A percentile compares a stretch with the other conserved stretches of the same genome.
phyloP scores from a whole-genome alignment of 2,113 vertebrate species.

The Microtus montanus region DNA sequence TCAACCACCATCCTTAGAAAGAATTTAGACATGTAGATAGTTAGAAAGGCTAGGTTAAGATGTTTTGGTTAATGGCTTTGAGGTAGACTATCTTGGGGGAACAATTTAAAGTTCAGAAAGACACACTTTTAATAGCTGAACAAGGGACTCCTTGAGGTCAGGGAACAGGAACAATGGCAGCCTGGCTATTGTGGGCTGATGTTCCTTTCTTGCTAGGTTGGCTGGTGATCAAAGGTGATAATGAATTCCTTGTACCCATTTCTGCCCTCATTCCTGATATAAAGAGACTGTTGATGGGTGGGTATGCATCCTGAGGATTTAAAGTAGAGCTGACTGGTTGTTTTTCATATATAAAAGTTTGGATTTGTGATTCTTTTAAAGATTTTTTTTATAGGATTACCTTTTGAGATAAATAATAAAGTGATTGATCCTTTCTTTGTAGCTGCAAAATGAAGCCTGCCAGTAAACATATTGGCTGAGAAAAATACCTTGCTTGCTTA shows the following conservation, averaged over 20 bases:
- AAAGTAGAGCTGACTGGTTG: not conserved
- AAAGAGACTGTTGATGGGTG: not conserved
- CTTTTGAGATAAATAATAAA: not conserved
- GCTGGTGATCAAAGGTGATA: not conserved
- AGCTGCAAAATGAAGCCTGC: not conserved
- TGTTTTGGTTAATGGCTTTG: not conserved
- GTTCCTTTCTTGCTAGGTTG: not conserved
- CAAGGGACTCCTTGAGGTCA: not conserved
- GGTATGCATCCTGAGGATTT: not conserved
- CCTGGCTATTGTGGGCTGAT: not conserved
- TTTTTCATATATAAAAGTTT: not conserved
- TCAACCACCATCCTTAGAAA: not conserved
- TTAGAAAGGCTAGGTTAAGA: not conserved
- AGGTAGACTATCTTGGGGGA: not conserved
- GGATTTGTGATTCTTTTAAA: not conserved
- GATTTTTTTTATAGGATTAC: not conserved
- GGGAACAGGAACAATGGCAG: not conserved
- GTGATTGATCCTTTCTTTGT: not conserved
- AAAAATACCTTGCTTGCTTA: not conserved
- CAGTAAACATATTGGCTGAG: not conserved
- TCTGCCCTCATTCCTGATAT: not conserved
- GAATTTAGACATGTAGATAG: not conserved
- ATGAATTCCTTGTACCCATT: not conserved
- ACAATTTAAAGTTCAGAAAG: not conserved
- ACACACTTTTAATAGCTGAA: not conserved